Base-by-base conservation (phyloP, 2,888 invertebrate genomes). In the Pteria penguin region DNA sequence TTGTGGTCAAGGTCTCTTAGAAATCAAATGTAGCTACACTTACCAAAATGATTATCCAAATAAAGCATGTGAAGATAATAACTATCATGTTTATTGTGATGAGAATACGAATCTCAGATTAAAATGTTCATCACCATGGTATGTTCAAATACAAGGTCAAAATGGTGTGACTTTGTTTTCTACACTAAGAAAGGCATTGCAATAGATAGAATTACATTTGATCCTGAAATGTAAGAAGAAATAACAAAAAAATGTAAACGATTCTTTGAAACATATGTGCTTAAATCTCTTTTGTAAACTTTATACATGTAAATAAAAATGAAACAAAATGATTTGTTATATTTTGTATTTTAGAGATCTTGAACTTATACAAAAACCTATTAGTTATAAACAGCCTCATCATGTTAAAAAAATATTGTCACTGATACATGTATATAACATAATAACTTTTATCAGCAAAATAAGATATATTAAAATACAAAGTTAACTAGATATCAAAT, bases 111-210 rank as follows among this genome's bases (percentile, higher is more conserved):
- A 45, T 33, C 36, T 72, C 4, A 3, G 54, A 4, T 60, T 73
- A n/a, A 73, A 73, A 18, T 11, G n/a, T 2, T 14, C 27, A 11
- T 2, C 33, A 29, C 32, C 61, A 14, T 73, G 73, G 67, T 58
- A 72, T 65, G 27, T n/a, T 11, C 66, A 66, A 57, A 72, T 65
- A 29, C 72, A 72, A 3, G 58, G 65, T 14, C 72, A 72, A 31
- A n/a, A 18, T 72, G 66, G 54, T 71, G 71, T 31, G 71, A 58
- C 36, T 70, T 60, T 33, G 22, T 63, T 63, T 32, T 63, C 24
- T 32, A 18, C 1, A 63, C 65, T n/a, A 65, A 36, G 36, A 52
- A 26, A 11, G 65, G 52, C 1, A 32, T 63, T 63, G 33, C 11
- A 18, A 33, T 63, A 18, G 63, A 63, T 24, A 31, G 63, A 32